Evolutionary conservation across 1,140 invertebrate genomes (phyloP).

Genomic region (Pomacea maculata): DNA sequence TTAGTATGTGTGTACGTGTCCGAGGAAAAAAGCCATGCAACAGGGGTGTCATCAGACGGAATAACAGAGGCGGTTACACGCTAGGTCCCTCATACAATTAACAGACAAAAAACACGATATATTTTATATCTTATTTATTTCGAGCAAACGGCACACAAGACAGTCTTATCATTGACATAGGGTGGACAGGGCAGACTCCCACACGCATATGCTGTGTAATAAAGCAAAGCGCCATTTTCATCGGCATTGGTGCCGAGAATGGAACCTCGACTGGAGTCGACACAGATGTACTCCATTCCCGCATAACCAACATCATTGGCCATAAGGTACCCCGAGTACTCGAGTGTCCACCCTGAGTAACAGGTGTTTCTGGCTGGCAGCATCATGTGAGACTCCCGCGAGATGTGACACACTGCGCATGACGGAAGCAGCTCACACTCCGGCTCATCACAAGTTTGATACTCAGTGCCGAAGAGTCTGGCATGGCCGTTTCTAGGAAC

Average conservation of each 20-base stretch:
- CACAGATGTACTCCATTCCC: not conserved
- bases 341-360: slow-evolving; percentile 29
- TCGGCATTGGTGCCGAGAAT: not conserved
- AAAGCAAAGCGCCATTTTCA: not conserved
- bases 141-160: not conserved
- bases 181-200: not conserved
- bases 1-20: not conserved
- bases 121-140: not conserved
- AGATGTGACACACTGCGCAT: slow-evolving; percentile 27
- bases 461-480: slow-evolving; percentile 32
- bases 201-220: not conserved
- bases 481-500: not conserved
- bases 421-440: slow-evolving; percentile 15
- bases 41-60: too few relatives aligned
- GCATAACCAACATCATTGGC: not conserved
- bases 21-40: too few relatives aligned
- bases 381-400: slow-evolving; percentile 29
- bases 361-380: slow-evolving; percentile 36
- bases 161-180: not conserved
- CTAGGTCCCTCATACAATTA: not conserved
- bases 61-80: not conserved
- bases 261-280: not conserved
- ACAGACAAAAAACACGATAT: too few relatives aligned
- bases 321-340: slow-evolving; percentile 44
- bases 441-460: slow-evolving; percentile 20